Percentiles rank a stretch among this genome's conserved stretches.
Evolutionary conservation across 1,140 invertebrate species (phyloP).

Genomic region (Trichomalopsis sarcophagae): DNA sequence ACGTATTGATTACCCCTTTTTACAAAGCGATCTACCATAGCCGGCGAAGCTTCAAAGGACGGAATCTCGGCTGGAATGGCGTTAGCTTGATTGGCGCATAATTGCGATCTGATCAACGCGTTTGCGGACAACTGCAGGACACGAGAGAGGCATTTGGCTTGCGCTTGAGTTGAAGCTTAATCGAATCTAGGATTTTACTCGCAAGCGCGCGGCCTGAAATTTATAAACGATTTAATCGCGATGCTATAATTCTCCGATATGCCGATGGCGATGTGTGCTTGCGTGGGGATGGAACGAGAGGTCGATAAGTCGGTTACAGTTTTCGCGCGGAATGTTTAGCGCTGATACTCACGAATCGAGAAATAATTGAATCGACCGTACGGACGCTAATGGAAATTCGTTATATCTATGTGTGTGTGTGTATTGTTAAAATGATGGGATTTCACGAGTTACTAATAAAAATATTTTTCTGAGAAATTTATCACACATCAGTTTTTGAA

Average conservation of each 20-base stretch:
- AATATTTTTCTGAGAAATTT: no score
- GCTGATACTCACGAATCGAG: no score
- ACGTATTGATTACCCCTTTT: no score
- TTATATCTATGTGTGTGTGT: no score
- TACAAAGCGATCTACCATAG: neutral
- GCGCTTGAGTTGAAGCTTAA: constrained; percentile 18
- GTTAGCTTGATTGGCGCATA: constrained; percentile 11
- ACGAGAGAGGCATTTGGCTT: neutral
- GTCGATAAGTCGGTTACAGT: neutral
- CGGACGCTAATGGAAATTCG: no score
- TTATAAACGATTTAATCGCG: neutral
- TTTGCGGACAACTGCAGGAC: neutral
- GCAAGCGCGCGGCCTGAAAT: neutral
- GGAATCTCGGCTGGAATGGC: neutral
- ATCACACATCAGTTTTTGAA: no score
- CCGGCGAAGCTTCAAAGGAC: neutral
- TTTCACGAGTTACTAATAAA: no score
- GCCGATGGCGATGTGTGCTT: no score
- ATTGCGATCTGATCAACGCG: constrained; percentile 25
- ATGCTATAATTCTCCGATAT: neutral
- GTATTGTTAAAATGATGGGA: no score
- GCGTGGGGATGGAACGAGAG: no score
- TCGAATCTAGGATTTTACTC: neutral
- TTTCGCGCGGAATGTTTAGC: neutral
- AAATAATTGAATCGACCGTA: no score